Evolutionary conservation across 1,140 invertebrate species (phyloP).

Genomic region (Zaprionus nigranus): DNA sequence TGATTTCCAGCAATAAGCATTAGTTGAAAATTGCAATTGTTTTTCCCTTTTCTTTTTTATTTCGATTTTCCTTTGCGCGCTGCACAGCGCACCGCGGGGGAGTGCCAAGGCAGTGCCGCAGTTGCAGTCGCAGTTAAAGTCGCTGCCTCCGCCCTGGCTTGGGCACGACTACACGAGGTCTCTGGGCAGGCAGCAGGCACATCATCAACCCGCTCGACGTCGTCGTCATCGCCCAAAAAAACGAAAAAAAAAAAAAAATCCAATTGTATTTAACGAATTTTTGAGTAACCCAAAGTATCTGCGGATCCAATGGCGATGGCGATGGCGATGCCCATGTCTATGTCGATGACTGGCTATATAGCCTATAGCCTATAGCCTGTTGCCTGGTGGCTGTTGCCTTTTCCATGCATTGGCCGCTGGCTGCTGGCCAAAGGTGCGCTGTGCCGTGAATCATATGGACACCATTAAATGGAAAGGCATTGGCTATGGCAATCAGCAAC

Average conservation of each 20-base stretch:
- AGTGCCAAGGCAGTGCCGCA: slow-evolving; percentile 54
- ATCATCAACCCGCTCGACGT: slow-evolving; percentile 73
- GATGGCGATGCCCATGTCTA: slow-evolving; percentile 23
- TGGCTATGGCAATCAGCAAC: slow-evolving; percentile 74
- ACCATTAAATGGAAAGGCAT: slow-evolving; percentile 80
- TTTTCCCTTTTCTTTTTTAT: slow-evolving; percentile 51
- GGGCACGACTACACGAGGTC: slow-evolving; percentile 70
- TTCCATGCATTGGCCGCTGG: slow-evolving; percentile 4
- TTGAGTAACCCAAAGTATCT: slow-evolving; percentile 56
- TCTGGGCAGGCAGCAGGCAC: slow-evolving; percentile 60
- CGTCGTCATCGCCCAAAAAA: slow-evolving; percentile 56
- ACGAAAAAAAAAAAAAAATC: slow-evolving; percentile 55
- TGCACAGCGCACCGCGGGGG: slow-evolving; percentile 68
- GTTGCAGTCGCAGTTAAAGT: slow-evolving; percentile 13
- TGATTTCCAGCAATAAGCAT: slow-evolving; percentile 84
- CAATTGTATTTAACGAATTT: slow-evolving; percentile 83
- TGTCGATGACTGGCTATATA: slow-evolving; percentile 11
- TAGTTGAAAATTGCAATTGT: slow-evolving; percentile 84
- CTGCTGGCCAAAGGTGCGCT: slow-evolving; percentile 41
- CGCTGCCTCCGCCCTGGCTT: slow-evolving; percentile 10
- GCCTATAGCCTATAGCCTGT: slow-evolving; percentile 8
- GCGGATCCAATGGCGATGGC: slow-evolving; percentile 38
- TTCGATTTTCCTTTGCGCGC: neutral
- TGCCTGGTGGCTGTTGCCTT: slow-evolving; percentile 17
- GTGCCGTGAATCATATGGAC: slow-evolving; percentile 80